A percentile compares a stretch with the other conserved stretches of the same genome.
phyloP scores from a whole-genome alignment of 2,113 vertebrate genomes.

The Albula glossodonta region DNA sequence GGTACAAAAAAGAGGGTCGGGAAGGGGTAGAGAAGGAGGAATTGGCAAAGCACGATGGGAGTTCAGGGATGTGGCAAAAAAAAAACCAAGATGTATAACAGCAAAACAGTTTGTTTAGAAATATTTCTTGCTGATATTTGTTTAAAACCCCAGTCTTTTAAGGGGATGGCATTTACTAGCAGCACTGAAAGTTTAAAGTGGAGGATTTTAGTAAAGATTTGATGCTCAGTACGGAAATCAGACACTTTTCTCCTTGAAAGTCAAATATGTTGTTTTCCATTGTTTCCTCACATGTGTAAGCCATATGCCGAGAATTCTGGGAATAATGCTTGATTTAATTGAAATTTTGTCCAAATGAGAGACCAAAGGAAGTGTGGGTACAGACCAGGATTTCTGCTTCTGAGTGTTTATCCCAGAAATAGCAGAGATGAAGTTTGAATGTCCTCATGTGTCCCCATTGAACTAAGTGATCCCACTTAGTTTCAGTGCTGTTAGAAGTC shows the following conservation, averaged over 20 bases:
- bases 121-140: neutral
- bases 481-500: too few relatives aligned
- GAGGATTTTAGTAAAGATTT: neutral
- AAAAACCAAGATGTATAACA: too few relatives aligned
- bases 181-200: neutral
- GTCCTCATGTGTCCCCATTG: neutral
- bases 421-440: neutral
- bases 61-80: too few relatives aligned
- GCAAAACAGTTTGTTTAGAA: constrained; percentile 8
- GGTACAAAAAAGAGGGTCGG: too few relatives aligned
- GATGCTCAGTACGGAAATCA: neutral
- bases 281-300: neutral
- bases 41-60: too few relatives aligned
- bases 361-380: neutral
- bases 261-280: too few relatives aligned
- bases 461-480: too few relatives aligned
- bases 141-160: neutral
- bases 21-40: too few relatives aligned
- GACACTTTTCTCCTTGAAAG: too few relatives aligned
- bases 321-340: neutral
- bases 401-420: neutral
- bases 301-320: neutral
- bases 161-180: neutral
- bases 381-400: neutral
- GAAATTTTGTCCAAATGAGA: neutral